Evolutionary conservation across 2,888 invertebrate genomes (phyloP), one percentile per base, ranked within the genome.

Genomic region (Troilus luridus): DNA sequence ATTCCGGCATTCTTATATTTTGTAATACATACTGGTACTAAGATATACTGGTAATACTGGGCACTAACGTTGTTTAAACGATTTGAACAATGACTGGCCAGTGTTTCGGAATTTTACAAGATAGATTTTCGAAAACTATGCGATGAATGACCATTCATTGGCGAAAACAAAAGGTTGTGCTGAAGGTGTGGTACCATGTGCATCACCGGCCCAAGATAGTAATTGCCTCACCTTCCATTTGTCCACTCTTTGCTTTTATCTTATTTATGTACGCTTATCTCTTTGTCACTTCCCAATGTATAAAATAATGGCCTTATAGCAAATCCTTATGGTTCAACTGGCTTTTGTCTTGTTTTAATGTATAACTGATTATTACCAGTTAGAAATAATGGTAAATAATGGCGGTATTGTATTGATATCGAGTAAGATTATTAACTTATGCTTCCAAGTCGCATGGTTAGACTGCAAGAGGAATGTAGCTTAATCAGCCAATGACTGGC

Each of bases 401-500:
- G n/a, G n/a, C n/a, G n/a, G n/a, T n/a, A n/a, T n/a, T n/a, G n/a
- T 24, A 27, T 77, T 12, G 27, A 77, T 77, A 17, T 85, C 21
- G 21, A 3, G 11, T n/a, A n/a, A 85, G 56, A 85, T 58, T 85
- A 10, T 85, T 58, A 85, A 56, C n/a, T 14, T 0, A 9, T 21
- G 21, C 17, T 8, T 85, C 56, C n/a, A 3, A 58, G 21, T 58
- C 56, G 12, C 56, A 85, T 85, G 21, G 56, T 17, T 58, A 19
- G 56, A 85, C n/a, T 5, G n/a, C 14, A n/a, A n/a, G 54, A 85
- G 85, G 85, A 58, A 56, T 85, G 56, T 58, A 85, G 85, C 85
- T 85, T 85, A 85, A 85, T 85, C 85, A 85, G 85, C 85, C 85
- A 85, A 85, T 85, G 85, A 85, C 85, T 85, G 85, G 85, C 85